phyloP scores from a whole-genome alignment of 2,888 invertebrate species.

The Agriopis aurantiaria region DNA sequence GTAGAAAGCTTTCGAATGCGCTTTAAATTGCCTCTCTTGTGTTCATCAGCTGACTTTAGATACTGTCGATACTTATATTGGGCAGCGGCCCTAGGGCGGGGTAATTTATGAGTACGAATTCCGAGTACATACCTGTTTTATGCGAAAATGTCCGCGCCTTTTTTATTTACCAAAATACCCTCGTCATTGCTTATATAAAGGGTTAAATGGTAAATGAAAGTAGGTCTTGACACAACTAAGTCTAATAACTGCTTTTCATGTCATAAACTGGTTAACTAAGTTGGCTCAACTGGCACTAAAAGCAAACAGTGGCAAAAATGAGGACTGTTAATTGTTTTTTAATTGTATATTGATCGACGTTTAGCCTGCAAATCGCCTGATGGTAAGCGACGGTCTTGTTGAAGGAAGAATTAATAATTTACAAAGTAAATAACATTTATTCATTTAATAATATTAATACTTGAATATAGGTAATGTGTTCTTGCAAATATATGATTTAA shows the following conservation, averaged over 20 bases:
- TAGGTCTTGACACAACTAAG: conserved; percentile 12
- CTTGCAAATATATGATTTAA: no score
- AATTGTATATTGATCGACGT: no score
- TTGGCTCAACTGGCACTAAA: background rate
- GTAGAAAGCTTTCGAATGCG: background rate
- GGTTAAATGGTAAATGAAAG: conserved; percentile 28
- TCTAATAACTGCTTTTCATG: background rate
- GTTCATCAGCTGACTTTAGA: background rate
- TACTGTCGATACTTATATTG: conserved; percentile 11
- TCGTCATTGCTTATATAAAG: conserved; percentile 33
- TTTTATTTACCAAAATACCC: conserved; percentile 29
- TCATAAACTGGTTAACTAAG: background rate
- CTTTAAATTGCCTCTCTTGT: background rate
- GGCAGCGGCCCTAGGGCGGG: conserved; percentile 46
- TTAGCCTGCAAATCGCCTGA: no score
- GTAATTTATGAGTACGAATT: conserved; percentile 66
- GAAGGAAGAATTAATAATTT: no score
- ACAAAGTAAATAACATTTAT: no score
- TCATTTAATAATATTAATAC: no score
- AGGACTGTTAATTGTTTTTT: background rate
- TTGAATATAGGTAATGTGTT: no score
- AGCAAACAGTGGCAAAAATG: background rate
- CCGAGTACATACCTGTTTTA: conserved; percentile 41
- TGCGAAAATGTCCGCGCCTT: conserved; percentile 36
- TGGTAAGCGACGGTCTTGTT: no score